phyloP scores from a whole-genome alignment of 1,140 invertebrate species.

The Lutraria rhynchaena region DNA sequence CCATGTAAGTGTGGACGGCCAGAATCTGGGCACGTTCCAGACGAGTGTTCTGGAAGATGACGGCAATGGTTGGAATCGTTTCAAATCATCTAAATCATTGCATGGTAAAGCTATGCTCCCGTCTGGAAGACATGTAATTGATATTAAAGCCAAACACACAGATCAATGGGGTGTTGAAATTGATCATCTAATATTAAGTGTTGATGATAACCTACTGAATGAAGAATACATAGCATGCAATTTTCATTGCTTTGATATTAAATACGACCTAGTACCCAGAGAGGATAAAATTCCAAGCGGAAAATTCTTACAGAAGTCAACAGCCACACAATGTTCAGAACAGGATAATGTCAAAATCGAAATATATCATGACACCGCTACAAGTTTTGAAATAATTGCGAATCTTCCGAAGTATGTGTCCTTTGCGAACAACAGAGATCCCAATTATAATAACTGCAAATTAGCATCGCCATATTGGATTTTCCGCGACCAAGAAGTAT shows the following conservation, averaged over 20 bases:
- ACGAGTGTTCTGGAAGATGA: not conserved
- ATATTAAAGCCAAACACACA: slow-evolving; percentile 8
- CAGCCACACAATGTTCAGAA: slow-evolving; percentile 33
- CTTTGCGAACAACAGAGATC: slow-evolving; percentile 46
- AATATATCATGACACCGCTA: slow-evolving; percentile 39
- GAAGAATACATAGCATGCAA: slow-evolving; percentile 32
- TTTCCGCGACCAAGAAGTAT: slow-evolving; percentile 19
- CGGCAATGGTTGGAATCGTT: slow-evolving; percentile 51
- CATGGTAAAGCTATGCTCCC: not conserved
- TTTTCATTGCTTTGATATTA: slow-evolving; percentile 46
- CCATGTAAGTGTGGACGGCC: not conserved
- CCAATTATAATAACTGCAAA: slow-evolving; percentile 32
- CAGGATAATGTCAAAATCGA: slow-evolving; percentile 53
- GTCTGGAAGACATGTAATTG: slow-evolving; percentile 21
- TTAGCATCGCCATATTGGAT: slow-evolving; percentile 48
- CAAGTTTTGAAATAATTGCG: slow-evolving; percentile 45
- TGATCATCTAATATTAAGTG: slow-evolving; percentile 17
- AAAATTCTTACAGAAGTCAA: slow-evolving; percentile 52
- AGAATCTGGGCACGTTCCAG: slow-evolving; percentile 30
- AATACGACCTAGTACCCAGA: slow-evolving; percentile 39
- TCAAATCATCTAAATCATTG: slow-evolving; percentile 15
- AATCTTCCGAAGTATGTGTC: slow-evolving; percentile 43
- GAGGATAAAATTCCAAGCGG: slow-evolving; percentile 44
- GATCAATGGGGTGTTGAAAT: slow-evolving; percentile 52
- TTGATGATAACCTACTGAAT: slow-evolving; percentile 22